Evolutionary conservation across 1,140 invertebrate species (phyloP).

Genomic region (Danaus plexippus): DNA sequence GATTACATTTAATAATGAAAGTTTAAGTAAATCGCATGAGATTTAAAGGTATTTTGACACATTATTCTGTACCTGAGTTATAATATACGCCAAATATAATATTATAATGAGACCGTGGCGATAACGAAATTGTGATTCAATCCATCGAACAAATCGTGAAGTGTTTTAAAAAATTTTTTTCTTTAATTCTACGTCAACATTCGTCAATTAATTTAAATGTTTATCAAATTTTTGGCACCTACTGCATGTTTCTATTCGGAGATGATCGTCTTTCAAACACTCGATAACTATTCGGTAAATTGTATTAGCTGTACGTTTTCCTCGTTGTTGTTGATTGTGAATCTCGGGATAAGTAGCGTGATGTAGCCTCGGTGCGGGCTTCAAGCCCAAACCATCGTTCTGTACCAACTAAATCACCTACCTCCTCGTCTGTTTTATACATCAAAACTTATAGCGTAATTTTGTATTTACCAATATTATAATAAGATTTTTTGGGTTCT

Average conservation of each 20-base stretch:
- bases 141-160: not conserved
- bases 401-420: conserved; percentile 35
- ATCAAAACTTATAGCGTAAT: conserved; percentile 62
- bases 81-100: conserved; percentile 40
- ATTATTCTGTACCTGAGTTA: conserved; percentile 53
- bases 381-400: not conserved
- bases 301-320: conserved; percentile 5
- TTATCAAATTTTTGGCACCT: conserved; percentile 7
- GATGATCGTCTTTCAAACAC: conserved; percentile 3
- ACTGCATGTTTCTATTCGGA: conserved; percentile 6
- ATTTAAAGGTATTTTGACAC: conserved; percentile 33
- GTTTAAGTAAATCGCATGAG: too few relatives aligned
- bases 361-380: conserved; percentile 5
- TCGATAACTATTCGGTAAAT: conserved; percentile 8
- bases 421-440: conserved; percentile 57
- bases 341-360: conserved; percentile 18
- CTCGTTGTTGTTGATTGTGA: conserved; percentile 18
- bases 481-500: conserved; percentile 63
- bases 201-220: conserved; percentile 41
- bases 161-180: conserved; percentile 5
- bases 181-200: conserved; percentile 52
- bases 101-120: conserved; percentile 43
- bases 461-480: conserved; percentile 65
- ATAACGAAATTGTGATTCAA: conserved; percentile 14
- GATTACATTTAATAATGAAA: too few relatives aligned